Evolutionary conservation across 1,140 invertebrate genomes (phyloP).

Genomic region (Diachasmimorpha longicaudata): DNA sequence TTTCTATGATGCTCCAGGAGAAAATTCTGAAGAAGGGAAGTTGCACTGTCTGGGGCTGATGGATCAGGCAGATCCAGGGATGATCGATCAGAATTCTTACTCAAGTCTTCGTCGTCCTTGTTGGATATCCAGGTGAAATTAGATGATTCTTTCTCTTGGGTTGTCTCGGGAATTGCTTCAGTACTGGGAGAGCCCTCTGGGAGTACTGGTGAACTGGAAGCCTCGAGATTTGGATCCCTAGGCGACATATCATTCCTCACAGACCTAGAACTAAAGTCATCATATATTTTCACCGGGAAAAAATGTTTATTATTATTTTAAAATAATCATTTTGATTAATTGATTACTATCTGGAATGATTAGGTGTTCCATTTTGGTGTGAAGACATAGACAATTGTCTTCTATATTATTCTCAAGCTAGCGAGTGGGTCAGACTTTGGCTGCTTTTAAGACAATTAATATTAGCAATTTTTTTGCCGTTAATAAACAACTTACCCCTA

Average conservation of each 20-base stretch:
- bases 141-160: background rate
- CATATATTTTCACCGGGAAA: background rate
- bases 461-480: no score
- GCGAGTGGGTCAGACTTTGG: no score
- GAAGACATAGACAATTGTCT: no score
- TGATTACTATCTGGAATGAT: no score
- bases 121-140: constrained; percentile 7
- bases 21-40: constrained; percentile 52
- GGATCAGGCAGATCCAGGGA: background rate
- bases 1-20: constrained; percentile 54
- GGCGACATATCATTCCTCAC: constrained; percentile 33
- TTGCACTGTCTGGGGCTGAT: constrained; percentile 33
- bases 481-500: no score
- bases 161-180: constrained; percentile 26
- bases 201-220: background rate
- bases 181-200: background rate
- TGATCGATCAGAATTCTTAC: constrained; percentile 28
- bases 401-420: no score
- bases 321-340: no score
- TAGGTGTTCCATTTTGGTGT: no score
- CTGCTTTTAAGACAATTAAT: no score
- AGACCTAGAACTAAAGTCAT: constrained; percentile 40
- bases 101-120: background rate
- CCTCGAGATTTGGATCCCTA: constrained; percentile 28
- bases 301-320: no score